Evolutionary conservation across 2,888 invertebrate genomes (phyloP), one percentile per base, ranked within the genome.

Genomic region (Metalampra italica): DNA sequence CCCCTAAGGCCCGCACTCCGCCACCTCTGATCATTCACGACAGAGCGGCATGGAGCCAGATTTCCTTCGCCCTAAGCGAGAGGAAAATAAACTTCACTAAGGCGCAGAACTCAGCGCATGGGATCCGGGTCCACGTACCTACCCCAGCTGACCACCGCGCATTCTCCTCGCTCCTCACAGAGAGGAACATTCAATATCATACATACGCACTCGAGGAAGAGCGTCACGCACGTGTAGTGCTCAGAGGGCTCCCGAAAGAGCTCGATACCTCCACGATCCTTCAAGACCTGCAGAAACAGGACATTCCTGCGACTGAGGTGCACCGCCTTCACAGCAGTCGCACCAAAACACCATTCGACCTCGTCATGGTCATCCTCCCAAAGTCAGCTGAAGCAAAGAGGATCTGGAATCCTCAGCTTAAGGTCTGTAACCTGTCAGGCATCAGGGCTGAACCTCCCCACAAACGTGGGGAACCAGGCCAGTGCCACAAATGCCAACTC

Each of bases 401-500:
- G 2, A 13, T 38, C 13, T n/a, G 7, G 7, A 30, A 13, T 12
- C 2, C 2, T 2, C 38, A n/a, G 12, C 9, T n/a, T 1, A 12
- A 11, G 0, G 13, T 38, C 7, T 4, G n/a, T 8, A 13, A 13
- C 0, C 7, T 38, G 12, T 12, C 38, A 3, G 0, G 13, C 11
- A 8, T 38, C 38, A 5, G 2, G 2, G 38, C 12, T 8, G 38
- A 38, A 5, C 38, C 38, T 3, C 38, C 38, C 38, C 9, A 38
- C 13, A n/a, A 13, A 8, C 1, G 13, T n/a, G 38, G 38, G 12
- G n/a, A n/a, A 2, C 38, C 38, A 8, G n/a, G 12, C 38, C 38
- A 38, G 12, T 38, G 38, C 13, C 38, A 38, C 38, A 11, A 39
- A 0, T 54, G 51, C 45, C 54, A 54, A 12, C 15, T 40, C 7